These are phyloP conservation scores for Zaprionus bogoriensis DNA, from an alignment of 2,888 invertebrate species.

Conservation along the genomic window DNA sequence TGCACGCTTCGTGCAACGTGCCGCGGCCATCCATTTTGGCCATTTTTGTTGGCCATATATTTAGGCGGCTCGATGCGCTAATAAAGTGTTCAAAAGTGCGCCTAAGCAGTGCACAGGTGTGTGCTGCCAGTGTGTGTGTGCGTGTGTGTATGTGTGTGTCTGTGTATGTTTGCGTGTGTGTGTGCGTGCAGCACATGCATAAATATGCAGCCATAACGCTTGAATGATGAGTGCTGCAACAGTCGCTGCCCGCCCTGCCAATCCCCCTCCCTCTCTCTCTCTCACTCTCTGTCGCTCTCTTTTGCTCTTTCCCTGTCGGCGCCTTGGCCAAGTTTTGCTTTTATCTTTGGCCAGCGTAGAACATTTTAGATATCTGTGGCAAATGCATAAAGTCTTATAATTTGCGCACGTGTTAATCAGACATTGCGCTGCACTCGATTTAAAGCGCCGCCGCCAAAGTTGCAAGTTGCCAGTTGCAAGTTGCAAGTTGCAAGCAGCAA, in stretches of 20 bases:
- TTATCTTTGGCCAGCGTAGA: conserved; percentile 60
- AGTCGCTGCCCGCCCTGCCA: no score
- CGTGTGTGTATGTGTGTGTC: conserved; percentile 1
- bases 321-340: conserved; percentile 66
- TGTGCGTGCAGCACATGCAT: conserved; percentile 68
- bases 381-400: conserved; percentile 79
- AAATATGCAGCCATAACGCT: conserved; percentile 67
- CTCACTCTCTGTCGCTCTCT: no score
- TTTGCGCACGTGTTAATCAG: conserved; percentile 78
- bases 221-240: conserved; percentile 48
- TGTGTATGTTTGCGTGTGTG: conserved; percentile 23
- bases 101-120: conserved; percentile 19
- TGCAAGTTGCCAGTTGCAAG: conserved; percentile 16
- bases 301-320: conserved; percentile 50
- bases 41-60: conserved; percentile 58
- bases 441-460: conserved; percentile 34
- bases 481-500: conserved; percentile 10
- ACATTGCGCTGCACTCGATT: conserved; percentile 58
- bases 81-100: conserved; percentile 56
- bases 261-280: not conserved
- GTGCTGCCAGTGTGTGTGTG: not conserved
- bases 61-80: conserved; percentile 59
- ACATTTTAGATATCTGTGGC: conserved; percentile 71
- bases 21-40: conserved; percentile 52
- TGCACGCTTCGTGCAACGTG: conserved; percentile 48